Conservation (phyloP, 2,113 vertebrate species). For the Suncus etruscus region DNA sequence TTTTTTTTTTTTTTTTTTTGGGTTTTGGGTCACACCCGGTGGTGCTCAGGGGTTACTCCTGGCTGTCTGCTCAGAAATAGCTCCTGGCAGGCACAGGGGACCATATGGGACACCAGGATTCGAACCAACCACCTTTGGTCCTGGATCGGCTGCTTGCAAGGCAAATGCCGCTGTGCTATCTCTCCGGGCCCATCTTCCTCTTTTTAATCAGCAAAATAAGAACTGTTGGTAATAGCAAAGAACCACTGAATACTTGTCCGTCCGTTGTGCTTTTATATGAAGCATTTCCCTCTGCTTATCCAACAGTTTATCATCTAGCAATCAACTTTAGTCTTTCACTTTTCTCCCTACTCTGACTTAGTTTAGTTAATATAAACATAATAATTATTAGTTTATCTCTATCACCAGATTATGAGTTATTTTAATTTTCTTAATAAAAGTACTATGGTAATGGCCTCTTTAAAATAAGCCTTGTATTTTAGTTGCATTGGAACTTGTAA, state of each 20-base stretch:
- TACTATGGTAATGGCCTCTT: not conserved
- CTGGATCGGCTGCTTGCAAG: too few relatives aligned
- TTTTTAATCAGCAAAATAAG: constrained; percentile 53
- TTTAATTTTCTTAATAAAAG: not conserved
- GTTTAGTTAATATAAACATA: not conserved
- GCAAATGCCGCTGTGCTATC: too few relatives aligned
- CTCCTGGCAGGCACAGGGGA: too few relatives aligned
- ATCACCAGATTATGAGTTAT: not conserved
- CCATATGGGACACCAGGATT: too few relatives aligned
- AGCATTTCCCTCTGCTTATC: not conserved
- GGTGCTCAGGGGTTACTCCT: too few relatives aligned
- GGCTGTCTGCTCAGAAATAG: too few relatives aligned
- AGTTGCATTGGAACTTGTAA: constrained; percentile 96
- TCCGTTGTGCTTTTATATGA: not conserved
- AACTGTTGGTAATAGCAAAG: not conserved
- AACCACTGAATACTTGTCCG: constrained; percentile 11
- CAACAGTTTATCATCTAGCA: constrained; percentile 13
- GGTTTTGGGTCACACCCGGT: too few relatives aligned
- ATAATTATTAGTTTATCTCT: constrained; percentile 17
- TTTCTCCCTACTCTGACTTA: constrained; percentile 4
- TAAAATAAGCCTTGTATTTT: constrained; percentile 61
- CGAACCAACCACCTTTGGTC: too few relatives aligned
- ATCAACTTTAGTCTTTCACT: not conserved
- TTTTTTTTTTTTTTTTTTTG: too few relatives aligned
- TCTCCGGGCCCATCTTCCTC: too few relatives aligned